phyloP scores from a whole-genome alignment of 2,888 invertebrate species.

The Thera obeliscata region DNA sequence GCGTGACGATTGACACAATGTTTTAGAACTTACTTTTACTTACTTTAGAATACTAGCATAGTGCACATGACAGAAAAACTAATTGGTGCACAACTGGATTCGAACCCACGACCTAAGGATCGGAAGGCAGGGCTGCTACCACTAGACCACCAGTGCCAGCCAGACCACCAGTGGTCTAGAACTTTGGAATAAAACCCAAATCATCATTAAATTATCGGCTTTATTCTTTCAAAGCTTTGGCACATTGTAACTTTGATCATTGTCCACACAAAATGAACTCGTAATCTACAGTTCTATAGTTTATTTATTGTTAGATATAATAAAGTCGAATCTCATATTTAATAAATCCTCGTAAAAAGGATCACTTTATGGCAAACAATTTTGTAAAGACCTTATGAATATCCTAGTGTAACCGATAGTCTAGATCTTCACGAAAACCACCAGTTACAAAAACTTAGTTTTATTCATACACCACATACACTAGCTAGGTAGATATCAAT shows the following conservation, averaged over 20 bases:
- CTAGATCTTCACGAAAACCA: too few species aligned
- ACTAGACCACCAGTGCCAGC: background rate
- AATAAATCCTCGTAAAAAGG: slow-evolving; percentile 19
- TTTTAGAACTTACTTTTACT: too few species aligned
- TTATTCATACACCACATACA: too few species aligned
- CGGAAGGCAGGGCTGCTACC: too few species aligned
- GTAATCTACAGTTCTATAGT: slow-evolving; percentile 1
- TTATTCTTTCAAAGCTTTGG: slow-evolving; percentile 16
- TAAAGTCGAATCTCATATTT: background rate
- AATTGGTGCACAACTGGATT: too few species aligned
- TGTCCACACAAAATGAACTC: background rate
- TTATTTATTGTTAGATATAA: background rate
- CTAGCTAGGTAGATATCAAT: too few species aligned
- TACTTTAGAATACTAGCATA: too few species aligned
- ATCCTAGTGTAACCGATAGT: too few species aligned
- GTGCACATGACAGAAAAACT: too few species aligned
- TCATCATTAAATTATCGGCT: slow-evolving; percentile 7
- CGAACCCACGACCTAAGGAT: too few species aligned
- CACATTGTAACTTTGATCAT: slow-evolving; percentile 9
- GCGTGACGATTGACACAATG: too few species aligned
- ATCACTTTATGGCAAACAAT: slow-evolving; percentile 6
- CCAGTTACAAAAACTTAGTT: too few species aligned
- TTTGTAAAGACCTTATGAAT: background rate
- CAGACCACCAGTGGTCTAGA: background rate
- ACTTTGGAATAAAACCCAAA: slow-evolving; percentile 2